phyloP scores from a whole-genome alignment of 2,888 invertebrate genomes.

The Cancer borealis region DNA sequence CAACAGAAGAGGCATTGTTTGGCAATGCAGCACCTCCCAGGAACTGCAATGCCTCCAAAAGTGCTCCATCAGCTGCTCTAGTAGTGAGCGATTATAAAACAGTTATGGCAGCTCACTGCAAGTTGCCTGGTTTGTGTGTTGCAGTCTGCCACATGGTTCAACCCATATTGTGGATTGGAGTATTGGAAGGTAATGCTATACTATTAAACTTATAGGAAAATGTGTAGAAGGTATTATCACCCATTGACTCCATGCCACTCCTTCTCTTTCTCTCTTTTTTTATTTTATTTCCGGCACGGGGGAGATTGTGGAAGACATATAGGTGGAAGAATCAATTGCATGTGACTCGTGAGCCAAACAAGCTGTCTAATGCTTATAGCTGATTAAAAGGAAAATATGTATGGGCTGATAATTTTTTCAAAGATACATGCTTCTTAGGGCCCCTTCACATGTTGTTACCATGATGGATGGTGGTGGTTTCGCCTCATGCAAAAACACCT shows the following conservation, averaged over 20 bases:
- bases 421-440: no score
- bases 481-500: no score
- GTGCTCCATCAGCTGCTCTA: neutral
- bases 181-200: slow-evolving; percentile 32
- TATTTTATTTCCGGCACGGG: no score
- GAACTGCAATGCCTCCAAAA: neutral
- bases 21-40: neutral
- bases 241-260: neutral
- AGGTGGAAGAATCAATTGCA: no score
- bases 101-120: slow-evolving; percentile 52
- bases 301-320: no score
- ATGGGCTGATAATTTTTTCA: no score
- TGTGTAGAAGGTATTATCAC: neutral
- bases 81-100: slow-evolving; percentile 23
- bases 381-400: no score
- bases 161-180: slow-evolving; percentile 52
- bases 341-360: no score
- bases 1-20: slow-evolving; percentile 52
- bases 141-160: slow-evolving; percentile 43
- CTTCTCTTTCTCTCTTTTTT: neutral
- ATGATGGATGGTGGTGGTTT: no score
- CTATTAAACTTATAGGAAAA: neutral
- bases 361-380: no score
- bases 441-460: no score
- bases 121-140: slow-evolving; percentile 35